Base-by-base conservation (phyloP, 2,113 vertebrate species). In the Notothenia coriiceps region DNA sequence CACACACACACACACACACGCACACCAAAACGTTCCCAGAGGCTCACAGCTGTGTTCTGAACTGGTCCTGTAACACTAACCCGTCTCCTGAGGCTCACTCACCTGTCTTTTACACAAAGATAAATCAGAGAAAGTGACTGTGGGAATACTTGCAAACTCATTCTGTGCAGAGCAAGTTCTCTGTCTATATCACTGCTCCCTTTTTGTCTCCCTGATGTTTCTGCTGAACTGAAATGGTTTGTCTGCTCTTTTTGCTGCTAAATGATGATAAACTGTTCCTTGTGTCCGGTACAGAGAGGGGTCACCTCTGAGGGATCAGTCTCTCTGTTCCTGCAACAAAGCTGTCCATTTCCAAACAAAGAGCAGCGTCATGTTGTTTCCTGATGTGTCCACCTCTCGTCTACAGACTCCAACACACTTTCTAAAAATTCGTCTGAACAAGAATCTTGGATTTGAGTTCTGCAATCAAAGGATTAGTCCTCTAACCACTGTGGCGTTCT, bases 401-500 rank as follows among this genome's bases (percentile, higher is more conserved):
- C 49, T 35, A 35, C 49, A 35, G 46, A 15, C 20, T n/a, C 20
- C 33, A 6, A 62, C 51, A 22, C 14, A 17, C 64, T 76, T 49
- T 63, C 55, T 75, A 63, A 76, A 84, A 59, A 79, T 86, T 17
- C 17, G 72, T 75, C 43, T 62, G 63, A 66, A 72, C 82, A 89
- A 80, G 73, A 84, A 61, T 79, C 67, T 88, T 67, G 72, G 79
- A 80, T 88, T 81, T 69, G 64, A 44, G 50, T 82, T 79, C 64
- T 50, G 66, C 44, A 77, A 85, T 85, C 80, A 84, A 79, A 81
- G 84, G 86, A 90, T 92, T 91, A 90, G 79, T 69, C 70, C 22
- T 70, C 57, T 57, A 64, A 46, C 44, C 22, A 55, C 51, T 29
- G 4, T 77, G 68, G 22, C 56, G 85, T 71, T 81, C 62, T 72